Evolutionary conservation across 1,140 invertebrate genomes (phyloP).

Genomic region (Heliothis virescens): DNA sequence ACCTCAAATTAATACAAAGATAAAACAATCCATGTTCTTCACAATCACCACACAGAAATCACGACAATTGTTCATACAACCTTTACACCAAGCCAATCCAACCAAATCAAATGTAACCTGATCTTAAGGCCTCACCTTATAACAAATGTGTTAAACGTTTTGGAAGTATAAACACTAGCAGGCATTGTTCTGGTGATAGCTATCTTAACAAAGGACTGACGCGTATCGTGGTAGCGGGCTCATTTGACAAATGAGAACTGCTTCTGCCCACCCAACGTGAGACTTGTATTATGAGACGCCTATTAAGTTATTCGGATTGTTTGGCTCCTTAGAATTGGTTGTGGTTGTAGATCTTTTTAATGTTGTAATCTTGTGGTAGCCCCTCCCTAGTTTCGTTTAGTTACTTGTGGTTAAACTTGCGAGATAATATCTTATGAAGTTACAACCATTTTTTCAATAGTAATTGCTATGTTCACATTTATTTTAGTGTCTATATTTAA

Average conservation of each 20-base stretch:
- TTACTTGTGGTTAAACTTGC: too few relatives aligned
- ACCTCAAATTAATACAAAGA: too few relatives aligned
- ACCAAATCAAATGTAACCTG: slow-evolving; percentile 45
- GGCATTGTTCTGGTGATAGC: slow-evolving; percentile 72
- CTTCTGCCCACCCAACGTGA: slow-evolving; percentile 70
- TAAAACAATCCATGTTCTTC: background rate
- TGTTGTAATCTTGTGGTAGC: background rate
- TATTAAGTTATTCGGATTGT: slow-evolving; percentile 40
- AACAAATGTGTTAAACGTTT: slow-evolving; percentile 81
- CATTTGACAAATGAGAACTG: slow-evolving; percentile 73
- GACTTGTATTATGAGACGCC: slow-evolving; percentile 34
- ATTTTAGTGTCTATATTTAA: background rate
- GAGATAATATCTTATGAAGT: too few relatives aligned
- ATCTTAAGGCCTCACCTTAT: slow-evolving; percentile 59
- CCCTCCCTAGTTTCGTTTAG: too few relatives aligned
- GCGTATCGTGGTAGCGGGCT: slow-evolving; percentile 79
- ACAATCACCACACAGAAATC: background rate
- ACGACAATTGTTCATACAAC: background rate
- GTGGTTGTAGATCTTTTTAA: slow-evolving; percentile 32
- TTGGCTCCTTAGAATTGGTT: slow-evolving; percentile 18
- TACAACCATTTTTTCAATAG: too few relatives aligned
- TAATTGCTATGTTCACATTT: background rate
- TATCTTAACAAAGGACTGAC: slow-evolving; percentile 72
- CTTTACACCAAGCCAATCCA: slow-evolving; percentile 22
- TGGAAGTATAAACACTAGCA: slow-evolving; percentile 74